Base-by-base conservation (phyloP, 1,140 invertebrate genomes). In the Microplitis mediator region DNA sequence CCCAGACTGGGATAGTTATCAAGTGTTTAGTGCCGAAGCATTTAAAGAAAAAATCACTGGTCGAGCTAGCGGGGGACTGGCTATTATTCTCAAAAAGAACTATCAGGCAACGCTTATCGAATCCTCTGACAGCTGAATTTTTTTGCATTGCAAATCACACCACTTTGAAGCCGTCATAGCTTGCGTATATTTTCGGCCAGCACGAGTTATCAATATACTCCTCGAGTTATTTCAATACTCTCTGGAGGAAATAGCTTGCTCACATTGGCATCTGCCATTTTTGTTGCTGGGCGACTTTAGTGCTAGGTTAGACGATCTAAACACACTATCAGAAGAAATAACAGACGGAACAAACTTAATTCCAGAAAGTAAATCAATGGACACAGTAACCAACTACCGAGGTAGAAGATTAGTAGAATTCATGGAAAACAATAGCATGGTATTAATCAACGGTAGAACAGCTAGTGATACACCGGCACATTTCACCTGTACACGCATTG, bases 241-340 rank as follows among this genome's bases (percentile, higher is more conserved):
- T 8, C 5, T 60, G 3, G 52, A 60, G 0, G 14, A 69, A 8
- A 4, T 69, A 9, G 35, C 34, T 14, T 3, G 14, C 3, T 32
- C 16, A 16, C 6, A 67, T 16, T 39, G 9, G 3, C n/a, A 16
- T 23, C n/a, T 54, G 16, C 65, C 65, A 6, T 9, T 63, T 4
- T 34, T 65, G 2, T 39, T 73, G 0, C 63, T 51, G 3, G 63
- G 52, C 34, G 71, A 73, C 14, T 73, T 66, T 32, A 73, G 67
- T 60, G 63, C 71, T n/a, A 54, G 71, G 52, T 23, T 73, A 45
- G 71, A 63, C 13, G 39, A 35, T 0, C 50, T 73, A 6, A 63
- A 50, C 3, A n/a, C 64, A 16, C 34, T 60, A 0, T 31, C 52
- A 2, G 56, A 67, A 45, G 64, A 58, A 9, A 16, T 73, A n/a